A percentile compares a stretch with the other conserved stretches of the same genome.
phyloP scores from a whole-genome alignment of 2,888 invertebrate species.

The Hypselothyrea guttata region DNA sequence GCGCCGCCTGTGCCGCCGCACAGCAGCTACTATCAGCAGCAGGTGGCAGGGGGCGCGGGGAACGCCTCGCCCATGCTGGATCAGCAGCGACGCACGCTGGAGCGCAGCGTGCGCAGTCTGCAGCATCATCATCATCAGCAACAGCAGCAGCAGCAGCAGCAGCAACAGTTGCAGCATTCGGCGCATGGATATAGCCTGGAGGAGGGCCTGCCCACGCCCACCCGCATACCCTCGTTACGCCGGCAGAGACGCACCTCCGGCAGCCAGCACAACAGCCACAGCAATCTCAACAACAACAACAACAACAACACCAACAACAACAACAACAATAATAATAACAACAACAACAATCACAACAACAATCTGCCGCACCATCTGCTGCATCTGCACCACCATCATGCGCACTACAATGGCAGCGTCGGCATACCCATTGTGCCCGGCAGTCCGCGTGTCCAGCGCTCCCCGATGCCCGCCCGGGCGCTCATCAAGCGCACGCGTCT shows the following conservation, averaged over 20 bases:
- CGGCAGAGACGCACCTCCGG: slow-evolving; percentile 79
- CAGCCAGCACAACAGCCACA: slow-evolving; percentile 70
- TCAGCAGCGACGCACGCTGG: slow-evolving; percentile 78
- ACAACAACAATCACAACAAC: slow-evolving; percentile 59
- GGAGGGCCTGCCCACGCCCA: slow-evolving; percentile 75
- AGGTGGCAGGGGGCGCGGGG: slow-evolving; percentile 47
- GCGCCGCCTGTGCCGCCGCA: slow-evolving; percentile 78
- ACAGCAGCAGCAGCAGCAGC: slow-evolving; percentile 55
- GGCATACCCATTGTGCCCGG: slow-evolving; percentile 80
- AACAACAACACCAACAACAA: slow-evolving; percentile 45
- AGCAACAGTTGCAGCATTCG: slow-evolving; percentile 54
- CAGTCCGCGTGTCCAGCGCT: slow-evolving; percentile 82
- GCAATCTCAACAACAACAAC: slow-evolving; percentile 51
- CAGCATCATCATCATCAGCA: slow-evolving; percentile 57
- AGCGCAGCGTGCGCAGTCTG: slow-evolving; percentile 79
- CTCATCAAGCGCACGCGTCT: slow-evolving; percentile 81
- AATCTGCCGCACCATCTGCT: slow-evolving; percentile 56
- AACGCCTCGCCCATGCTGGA: slow-evolving; percentile 77
- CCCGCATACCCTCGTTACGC: slow-evolving; percentile 80
- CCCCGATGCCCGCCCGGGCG: slow-evolving; percentile 81
- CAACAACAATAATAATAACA: slow-evolving; percentile 28
- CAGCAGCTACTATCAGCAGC: slow-evolving; percentile 61
- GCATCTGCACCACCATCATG: slow-evolving; percentile 59
- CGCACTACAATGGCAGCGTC: slow-evolving; percentile 35
- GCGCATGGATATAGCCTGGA: slow-evolving; percentile 56